These are phyloP conservation scores for Zeus faber DNA, from an alignment of 2,113 vertebrate species.

Conservation along the genomic window DNA sequence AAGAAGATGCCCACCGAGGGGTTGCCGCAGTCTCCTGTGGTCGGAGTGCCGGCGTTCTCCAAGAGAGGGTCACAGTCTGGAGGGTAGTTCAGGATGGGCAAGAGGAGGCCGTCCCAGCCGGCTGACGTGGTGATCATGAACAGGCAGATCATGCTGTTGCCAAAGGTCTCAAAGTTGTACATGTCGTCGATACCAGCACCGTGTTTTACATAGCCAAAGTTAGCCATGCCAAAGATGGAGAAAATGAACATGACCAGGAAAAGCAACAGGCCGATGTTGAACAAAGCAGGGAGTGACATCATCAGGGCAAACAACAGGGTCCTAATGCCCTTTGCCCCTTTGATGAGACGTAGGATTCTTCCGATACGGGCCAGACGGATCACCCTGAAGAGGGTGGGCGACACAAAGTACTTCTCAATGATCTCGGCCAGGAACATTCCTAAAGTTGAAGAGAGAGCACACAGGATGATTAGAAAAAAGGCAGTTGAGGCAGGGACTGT, in stretches of 20 bases:
- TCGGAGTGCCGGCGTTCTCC: slow-evolving; percentile 91
- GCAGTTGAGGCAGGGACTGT: no score
- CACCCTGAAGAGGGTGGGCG: slow-evolving; percentile 96
- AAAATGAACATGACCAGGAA: slow-evolving; percentile 99
- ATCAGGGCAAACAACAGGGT: slow-evolving; percentile 98
- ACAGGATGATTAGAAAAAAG: background rate
- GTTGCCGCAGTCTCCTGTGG: slow-evolving; percentile 94
- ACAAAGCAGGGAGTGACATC: slow-evolving; percentile 98
- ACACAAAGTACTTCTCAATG: slow-evolving; percentile 98
- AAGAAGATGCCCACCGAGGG: slow-evolving; percentile 98
- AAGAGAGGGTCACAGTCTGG: slow-evolving; percentile 88
- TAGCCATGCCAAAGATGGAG: slow-evolving; percentile 99
- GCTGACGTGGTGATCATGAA: slow-evolving; percentile 98
- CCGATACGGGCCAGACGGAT: slow-evolving; percentile 97
- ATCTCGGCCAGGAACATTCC: slow-evolving; percentile 99
- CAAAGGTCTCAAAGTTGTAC: slow-evolving; percentile 99
- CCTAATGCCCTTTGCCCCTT: slow-evolving; percentile 96
- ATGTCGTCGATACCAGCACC: slow-evolving; percentile 94
- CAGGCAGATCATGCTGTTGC: slow-evolving; percentile 99
- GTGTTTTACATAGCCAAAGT: slow-evolving; percentile 96
- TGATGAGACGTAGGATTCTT: slow-evolving; percentile 95
- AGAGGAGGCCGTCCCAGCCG: slow-evolving; percentile 93
- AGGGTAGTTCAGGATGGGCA: slow-evolving; percentile 94
- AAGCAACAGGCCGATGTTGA: slow-evolving; percentile 96
- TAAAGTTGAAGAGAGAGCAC: slow-evolving; percentile 45